Percentiles rank a stretch among this genome's conserved stretches.
These are phyloP conservation scores for Bombus superbus DNA, from an alignment of 1,140 invertebrate genomes.

Conservation along the genomic window DNA sequence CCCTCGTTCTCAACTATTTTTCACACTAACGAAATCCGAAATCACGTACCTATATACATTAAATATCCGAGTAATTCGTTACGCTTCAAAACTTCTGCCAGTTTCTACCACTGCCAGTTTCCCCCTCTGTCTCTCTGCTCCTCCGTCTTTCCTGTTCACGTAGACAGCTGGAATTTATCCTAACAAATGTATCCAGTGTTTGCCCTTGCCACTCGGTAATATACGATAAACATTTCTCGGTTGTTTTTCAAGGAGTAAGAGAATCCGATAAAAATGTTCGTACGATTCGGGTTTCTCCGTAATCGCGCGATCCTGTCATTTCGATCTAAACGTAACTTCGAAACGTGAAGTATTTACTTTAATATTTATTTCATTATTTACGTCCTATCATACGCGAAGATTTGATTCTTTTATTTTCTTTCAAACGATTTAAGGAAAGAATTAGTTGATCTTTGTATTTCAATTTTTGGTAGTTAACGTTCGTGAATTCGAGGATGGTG, in stretches of 20 bases:
- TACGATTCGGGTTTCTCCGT: slow-evolving; percentile 28
- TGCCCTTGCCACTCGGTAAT: slow-evolving; percentile 63
- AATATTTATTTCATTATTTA: not conserved
- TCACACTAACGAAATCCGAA: slow-evolving; percentile 73
- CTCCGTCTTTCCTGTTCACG: slow-evolving; percentile 55
- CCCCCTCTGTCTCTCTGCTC: slow-evolving; percentile 51
- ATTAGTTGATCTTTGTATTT: not conserved
- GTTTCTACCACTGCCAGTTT: slow-evolving; percentile 10
- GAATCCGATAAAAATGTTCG: slow-evolving; percentile 63
- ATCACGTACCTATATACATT: slow-evolving; percentile 72
- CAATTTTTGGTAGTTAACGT: not conserved
- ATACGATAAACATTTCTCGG: slow-evolving; percentile 76
- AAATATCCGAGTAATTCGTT: slow-evolving; percentile 81
- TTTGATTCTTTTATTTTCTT: not conserved
- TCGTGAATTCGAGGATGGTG: no score
- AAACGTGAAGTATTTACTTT: not conserved
- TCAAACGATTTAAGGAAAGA: not conserved
- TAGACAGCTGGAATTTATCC: slow-evolving; percentile 78
- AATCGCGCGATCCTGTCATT: slow-evolving; percentile 15
- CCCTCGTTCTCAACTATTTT: slow-evolving; percentile 71
- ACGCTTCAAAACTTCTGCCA: slow-evolving; percentile 73
- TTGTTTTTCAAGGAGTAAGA: slow-evolving; percentile 49
- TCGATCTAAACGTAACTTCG: not conserved
- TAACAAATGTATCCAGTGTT: slow-evolving; percentile 74
- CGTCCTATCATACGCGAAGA: not conserved